phyloP scores from a whole-genome alignment of 2,797 vertebrate genomes.

The Gallirallus australis region DNA sequence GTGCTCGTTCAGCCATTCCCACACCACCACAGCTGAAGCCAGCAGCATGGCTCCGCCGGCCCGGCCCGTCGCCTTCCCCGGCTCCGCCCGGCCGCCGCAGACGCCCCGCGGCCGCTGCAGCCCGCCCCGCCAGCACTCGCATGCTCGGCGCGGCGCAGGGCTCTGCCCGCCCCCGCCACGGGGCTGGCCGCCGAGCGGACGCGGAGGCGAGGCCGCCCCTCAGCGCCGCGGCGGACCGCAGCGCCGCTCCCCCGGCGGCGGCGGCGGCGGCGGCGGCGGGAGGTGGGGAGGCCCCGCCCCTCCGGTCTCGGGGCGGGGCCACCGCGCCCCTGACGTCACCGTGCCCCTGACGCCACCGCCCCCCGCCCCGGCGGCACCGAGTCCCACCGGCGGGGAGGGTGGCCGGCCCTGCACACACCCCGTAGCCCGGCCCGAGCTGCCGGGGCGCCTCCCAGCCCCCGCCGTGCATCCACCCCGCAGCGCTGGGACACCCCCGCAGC shows the following conservation, averaged over 20 bases:
- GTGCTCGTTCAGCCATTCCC: conserved; percentile 98
- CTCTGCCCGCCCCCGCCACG: not conserved
- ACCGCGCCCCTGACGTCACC: not conserved
- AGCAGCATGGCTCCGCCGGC: conserved; percentile 81
- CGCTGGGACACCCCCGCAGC: not conserved
- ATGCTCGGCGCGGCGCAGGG: conserved; percentile 7
- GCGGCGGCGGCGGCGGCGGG: not conserved
- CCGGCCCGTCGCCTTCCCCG: not conserved
- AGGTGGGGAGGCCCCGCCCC: not conserved
- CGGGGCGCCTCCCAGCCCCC: too few species aligned
- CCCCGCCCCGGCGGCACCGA: not conserved
- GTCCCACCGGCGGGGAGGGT: not conserved
- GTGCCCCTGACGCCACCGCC: not conserved
- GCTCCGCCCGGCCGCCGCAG: not conserved
- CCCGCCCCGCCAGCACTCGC: conserved; percentile 16
- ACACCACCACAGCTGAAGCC: conserved; percentile 92
- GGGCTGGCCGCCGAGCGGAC: not conserved
- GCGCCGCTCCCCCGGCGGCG: not conserved
- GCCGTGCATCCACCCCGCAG: not conserved
- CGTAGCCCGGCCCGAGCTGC: too few species aligned
- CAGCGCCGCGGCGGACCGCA: not conserved
- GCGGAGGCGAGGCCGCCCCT: not conserved
- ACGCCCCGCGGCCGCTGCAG: not conserved
- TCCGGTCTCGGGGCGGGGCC: not conserved
- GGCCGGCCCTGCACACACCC: not conserved